Evolutionary conservation across 1,140 invertebrate genomes (phyloP), one percentile per base, ranked within the genome.

Genomic region (Brachionus rubens): DNA sequence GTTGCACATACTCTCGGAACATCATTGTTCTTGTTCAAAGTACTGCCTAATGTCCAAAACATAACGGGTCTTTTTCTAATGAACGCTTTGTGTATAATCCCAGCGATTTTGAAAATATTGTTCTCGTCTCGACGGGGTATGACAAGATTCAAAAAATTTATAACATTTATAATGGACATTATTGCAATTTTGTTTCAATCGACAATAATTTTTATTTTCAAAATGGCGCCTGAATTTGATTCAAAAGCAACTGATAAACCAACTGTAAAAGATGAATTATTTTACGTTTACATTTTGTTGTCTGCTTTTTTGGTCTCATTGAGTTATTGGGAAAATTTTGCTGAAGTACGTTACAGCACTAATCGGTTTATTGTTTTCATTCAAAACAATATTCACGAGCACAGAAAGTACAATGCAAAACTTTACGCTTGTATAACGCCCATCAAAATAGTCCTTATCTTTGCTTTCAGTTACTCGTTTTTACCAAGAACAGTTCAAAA

Each of bases 311-410:
- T 75, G 21, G 43, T 75, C 1, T 75, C 72, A 16, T 28, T 75
- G 1, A 48, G 72, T 30, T 75, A 75, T 75, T 75, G 72, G 72
- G 54, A 75, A 59, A 75, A 54, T 47, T 75, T 75, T 30, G 24
- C 48, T 26, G 50, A 75, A 41, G 48, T 56, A 19, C 30, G 30
- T 2, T 75, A 50, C 33, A 41, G 41, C 48, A 75, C 48, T 4
- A 75, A 56, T 26, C 30, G 48, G 4, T 10, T 75, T 16, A 54
- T 47, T 43, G n/a, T 54, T 16, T 56, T 54, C 33, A 54, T 75
- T 33, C 72, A 75, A 47, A 36, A 19, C 30, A 26, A 41, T 12
- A 56, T 75, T 14, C 19, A 41, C 48, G 48, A 54, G 24, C 36
- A 40, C 21, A 75, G 72, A 75, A 75, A 75, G 47, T 40, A 21